Percentiles rank a stretch among this genome's conserved stretches.
Conservation (phyloP, 2,797 vertebrate genomes). For the Squalus acanthias region DNA sequence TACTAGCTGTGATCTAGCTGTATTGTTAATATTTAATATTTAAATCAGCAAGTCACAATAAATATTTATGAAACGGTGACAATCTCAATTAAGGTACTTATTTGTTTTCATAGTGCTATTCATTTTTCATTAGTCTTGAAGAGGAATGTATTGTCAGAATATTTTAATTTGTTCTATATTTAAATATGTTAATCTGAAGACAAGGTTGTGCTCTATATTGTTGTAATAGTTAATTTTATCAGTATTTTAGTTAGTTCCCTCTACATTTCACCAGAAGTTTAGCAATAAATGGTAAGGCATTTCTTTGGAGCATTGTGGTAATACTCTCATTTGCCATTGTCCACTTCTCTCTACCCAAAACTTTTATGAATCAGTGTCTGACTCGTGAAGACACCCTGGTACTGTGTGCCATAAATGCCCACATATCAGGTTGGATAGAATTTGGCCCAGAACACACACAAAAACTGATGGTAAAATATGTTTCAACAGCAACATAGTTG, state of each 20-base stretch:
- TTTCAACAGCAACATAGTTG: not conserved
- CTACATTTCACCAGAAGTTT: not conserved
- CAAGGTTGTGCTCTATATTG: not conserved
- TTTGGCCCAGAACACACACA: not conserved
- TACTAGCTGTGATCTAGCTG: not conserved
- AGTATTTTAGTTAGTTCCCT: not conserved
- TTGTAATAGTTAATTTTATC: not conserved
- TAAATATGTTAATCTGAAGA: constrained; percentile 14
- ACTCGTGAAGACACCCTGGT: not conserved
- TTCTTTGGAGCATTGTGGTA: not conserved
- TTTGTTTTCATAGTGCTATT: constrained; percentile 23
- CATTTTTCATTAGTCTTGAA: constrained; percentile 1
- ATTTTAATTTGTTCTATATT: constrained; percentile 17
- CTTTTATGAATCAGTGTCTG: not conserved
- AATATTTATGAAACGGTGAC: constrained; percentile 31
- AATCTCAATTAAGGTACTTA: constrained; percentile 27
- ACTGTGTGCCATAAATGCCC: not conserved
- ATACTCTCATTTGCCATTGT: not conserved
- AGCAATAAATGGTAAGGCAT: not conserved
- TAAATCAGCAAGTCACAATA: constrained; percentile 20
- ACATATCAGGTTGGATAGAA: not conserved
- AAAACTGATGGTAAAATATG: not conserved
- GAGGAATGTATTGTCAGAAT: not conserved
- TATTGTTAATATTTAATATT: constrained; percentile 15
- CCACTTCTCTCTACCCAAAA: not conserved